Base-by-base conservation (phyloP, 2,888 invertebrate species). In the Asteroscopus sphinx region DNA sequence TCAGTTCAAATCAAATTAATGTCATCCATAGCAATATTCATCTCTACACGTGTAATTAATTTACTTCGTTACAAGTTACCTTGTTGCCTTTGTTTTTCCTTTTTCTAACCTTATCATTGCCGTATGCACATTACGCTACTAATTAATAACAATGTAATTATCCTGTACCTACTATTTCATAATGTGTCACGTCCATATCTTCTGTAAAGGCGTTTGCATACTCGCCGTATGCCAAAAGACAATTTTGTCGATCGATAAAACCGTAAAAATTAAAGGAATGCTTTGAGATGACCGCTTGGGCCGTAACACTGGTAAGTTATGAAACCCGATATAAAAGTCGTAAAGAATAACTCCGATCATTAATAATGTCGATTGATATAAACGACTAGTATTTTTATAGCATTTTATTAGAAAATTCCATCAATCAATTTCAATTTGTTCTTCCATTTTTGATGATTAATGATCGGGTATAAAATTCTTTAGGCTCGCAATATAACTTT, bases 111-210 rank as follows among this genome's bases (percentile, higher is more conserved):
- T 45, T 52, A 53, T 68, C 52, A 13, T 11, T 37, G 13, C 12
- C 4, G n/a, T 42, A 42, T 46, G 52, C 54, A 55, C 42, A 42
- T 16, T 44, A 59, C 11, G 33, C 39, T 28, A 15, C 47, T 54
- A 59, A 70, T 70, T 57, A 68, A 70, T 72, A 68, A 63, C 57
- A 46, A 37, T 25, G n/a, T 21, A 64, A 68, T 64, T 72, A 60
- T 72, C 60, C 73, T 57, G 64, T 68, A 52, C n/a, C n/a, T n/a
- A n/a, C 17, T 55, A 28, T 59, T 65, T 65, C 54, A 54, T 42
- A 51, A 57, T 65, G 45, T 57, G 68, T 72, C 70, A 68, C 28
- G 44, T 47, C 0, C 51, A 42, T 67, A 53, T 53, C 42, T 36
- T 44, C 39, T 53, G 16, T 51, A 40, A 70, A 35, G 53, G 42